These are phyloP conservation scores for Liasis olivaceus DNA, from an alignment of 2,797 vertebrate species.

Conservation along the genomic window DNA sequence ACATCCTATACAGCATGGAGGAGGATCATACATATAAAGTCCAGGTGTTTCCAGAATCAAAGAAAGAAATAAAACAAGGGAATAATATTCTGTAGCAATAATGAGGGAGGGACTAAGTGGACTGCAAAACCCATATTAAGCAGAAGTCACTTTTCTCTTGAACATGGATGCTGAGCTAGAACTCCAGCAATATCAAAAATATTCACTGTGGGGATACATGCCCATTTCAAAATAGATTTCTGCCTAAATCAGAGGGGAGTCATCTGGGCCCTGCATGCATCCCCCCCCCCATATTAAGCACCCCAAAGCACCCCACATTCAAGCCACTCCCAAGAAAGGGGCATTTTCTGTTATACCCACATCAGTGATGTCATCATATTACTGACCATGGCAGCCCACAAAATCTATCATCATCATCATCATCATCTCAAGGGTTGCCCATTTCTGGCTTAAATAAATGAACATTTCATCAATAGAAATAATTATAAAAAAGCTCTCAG, in stretches of 20 bases:
- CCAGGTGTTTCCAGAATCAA: slow-evolving; percentile 37
- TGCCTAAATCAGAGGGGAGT: not conserved
- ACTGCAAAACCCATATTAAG: slow-evolving; percentile 60
- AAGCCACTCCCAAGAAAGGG: too few species aligned
- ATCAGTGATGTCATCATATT: too few species aligned
- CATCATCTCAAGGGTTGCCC: not conserved
- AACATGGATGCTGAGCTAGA: slow-evolving; percentile 13
- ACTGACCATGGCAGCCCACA: too few species aligned
- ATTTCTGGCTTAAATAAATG: not conserved
- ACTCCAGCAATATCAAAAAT: slow-evolving; percentile 41
- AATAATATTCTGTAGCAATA: slow-evolving; percentile 53
- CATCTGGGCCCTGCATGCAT: too few species aligned
- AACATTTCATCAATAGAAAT: not conserved
- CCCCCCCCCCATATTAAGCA: too few species aligned
- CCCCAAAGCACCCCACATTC: too few species aligned
- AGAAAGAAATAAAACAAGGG: slow-evolving; percentile 30
- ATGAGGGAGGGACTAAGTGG: slow-evolving; percentile 49
- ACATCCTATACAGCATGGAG: not conserved
- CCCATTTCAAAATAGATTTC: slow-evolving; percentile 10
- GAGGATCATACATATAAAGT: not conserved
- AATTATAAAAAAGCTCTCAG: not conserved
- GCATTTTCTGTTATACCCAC: too few species aligned
- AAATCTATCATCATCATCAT: too few species aligned
- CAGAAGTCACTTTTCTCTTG: slow-evolving; percentile 43
- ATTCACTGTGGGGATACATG: slow-evolving; percentile 37